Conservation (phyloP, 2,797 vertebrate species). For the Myoxocephalus aenaeus region DNA sequence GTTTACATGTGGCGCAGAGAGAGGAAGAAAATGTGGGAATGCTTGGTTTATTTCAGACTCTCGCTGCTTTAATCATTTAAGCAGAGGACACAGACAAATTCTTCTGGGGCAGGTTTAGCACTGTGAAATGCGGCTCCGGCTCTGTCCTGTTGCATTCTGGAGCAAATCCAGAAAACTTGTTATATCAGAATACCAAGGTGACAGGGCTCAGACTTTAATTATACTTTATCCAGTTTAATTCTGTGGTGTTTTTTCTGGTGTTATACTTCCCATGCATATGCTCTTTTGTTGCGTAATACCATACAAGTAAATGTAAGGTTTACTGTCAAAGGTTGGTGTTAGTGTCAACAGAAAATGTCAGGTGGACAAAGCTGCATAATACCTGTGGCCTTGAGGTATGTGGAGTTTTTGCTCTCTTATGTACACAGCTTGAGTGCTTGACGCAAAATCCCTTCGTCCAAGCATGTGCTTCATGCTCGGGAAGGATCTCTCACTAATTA, state of each 20-base stretch:
- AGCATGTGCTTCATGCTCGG: constrained; percentile 33
- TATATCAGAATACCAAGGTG: constrained; percentile 11
- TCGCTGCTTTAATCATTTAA: constrained; percentile 67
- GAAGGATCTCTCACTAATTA: constrained; percentile 65
- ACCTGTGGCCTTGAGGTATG: constrained; percentile 12
- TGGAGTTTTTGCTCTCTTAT: background rate
- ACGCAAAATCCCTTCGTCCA: constrained; percentile 20
- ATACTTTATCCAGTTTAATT: constrained; percentile 1
- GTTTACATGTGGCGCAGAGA: constrained; percentile 67
- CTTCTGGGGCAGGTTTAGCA: constrained; percentile 57
- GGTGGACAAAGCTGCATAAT: constrained; percentile 1
- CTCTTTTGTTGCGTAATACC: constrained; percentile 9
- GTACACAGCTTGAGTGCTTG: constrained; percentile 11
- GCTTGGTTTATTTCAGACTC: constrained; percentile 64
- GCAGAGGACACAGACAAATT: constrained; percentile 67
- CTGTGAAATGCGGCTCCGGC: constrained; percentile 57
- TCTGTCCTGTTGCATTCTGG: constrained; percentile 47
- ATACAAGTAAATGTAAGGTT: background rate
- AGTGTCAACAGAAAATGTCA: constrained; percentile 21
- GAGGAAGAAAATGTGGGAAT: constrained; percentile 54
- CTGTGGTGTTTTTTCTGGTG: background rate
- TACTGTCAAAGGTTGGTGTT: constrained; percentile 5
- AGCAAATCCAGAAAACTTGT: constrained; percentile 21
- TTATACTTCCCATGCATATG: background rate
- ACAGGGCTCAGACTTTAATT: constrained; percentile 7